Evolutionary conservation across 2,888 invertebrate genomes (phyloP).

Genomic region (Spialia ferax): DNA sequence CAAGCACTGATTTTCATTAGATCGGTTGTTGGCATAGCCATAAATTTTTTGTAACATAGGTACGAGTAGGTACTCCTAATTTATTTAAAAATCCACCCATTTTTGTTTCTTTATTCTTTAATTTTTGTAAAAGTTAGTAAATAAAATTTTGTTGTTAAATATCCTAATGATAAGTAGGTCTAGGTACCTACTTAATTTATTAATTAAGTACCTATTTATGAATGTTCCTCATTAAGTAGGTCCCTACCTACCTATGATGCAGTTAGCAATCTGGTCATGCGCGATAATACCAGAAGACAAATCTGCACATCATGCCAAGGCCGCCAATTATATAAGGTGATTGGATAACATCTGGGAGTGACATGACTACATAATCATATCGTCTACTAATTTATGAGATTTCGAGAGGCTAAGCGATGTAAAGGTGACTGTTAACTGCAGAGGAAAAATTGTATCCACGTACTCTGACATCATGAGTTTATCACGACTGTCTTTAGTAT

Average conservation of each 20-base stretch:
- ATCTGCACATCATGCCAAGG: conserved; percentile 27
- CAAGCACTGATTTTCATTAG: too few species aligned
- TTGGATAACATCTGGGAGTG: not conserved
- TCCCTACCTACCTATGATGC: not conserved
- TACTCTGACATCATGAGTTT: not conserved
- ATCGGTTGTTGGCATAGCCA: too few species aligned
- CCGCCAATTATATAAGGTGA: not conserved
- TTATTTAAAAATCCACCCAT: too few species aligned
- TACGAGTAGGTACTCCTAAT: too few species aligned
- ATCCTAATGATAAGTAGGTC: too few species aligned
- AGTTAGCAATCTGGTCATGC: conserved; percentile 3
- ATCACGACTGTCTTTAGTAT: not conserved
- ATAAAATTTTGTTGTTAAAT: too few species aligned
- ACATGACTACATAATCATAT: conserved; percentile 2
- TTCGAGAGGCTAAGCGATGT: not conserved
- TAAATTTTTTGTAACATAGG: too few species aligned
- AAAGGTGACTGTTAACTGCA: not conserved
- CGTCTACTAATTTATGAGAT: conserved; percentile 2
- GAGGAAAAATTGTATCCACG: not conserved
- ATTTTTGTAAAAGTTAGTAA: too few species aligned
- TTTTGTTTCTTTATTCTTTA: too few species aligned
- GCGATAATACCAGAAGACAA: conserved; percentile 6
- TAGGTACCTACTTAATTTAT: too few species aligned
- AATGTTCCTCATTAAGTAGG: too few species aligned
- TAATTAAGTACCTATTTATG: too few species aligned